Percentiles rank a stretch among this genome's conserved stretches.
These are phyloP conservation scores for Nebria salina DNA, from an alignment of 2,888 invertebrate genomes.

Conservation along the genomic window DNA sequence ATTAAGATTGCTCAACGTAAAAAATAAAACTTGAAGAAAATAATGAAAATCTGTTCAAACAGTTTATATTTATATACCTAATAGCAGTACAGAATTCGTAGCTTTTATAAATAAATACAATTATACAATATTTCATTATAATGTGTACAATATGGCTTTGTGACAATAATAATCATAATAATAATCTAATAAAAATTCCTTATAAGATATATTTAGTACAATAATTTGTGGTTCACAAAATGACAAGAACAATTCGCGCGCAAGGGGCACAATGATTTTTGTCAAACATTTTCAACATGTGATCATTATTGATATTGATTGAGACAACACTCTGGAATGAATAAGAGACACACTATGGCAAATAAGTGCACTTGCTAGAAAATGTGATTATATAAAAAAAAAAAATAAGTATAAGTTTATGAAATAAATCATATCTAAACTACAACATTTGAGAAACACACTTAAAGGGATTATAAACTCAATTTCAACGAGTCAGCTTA, in stretches of 20 bases:
- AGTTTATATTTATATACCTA: conserved; percentile 32
- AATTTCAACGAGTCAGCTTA: conserved; percentile 15
- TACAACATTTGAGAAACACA: not conserved
- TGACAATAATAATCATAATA: conserved; percentile 19
- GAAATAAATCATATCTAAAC: too few relatives aligned
- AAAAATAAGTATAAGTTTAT: conserved; percentile 12
- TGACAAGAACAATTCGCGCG: conserved; percentile 16
- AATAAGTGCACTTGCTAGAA: conserved; percentile 56
- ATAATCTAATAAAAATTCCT: conserved; percentile 41
- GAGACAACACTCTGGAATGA: conserved; percentile 36
- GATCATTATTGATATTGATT: conserved; percentile 19
- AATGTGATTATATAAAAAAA: conserved; percentile 50
- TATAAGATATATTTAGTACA: conserved; percentile 20
- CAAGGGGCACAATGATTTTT: conserved; percentile 20
- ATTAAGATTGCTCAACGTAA: too few relatives aligned
- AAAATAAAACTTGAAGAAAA: too few relatives aligned
- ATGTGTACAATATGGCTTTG: conserved; percentile 44
- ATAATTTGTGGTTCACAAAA: conserved; percentile 29
- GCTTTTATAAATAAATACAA: conserved; percentile 39
- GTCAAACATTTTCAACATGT: conserved; percentile 9
- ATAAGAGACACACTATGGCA: conserved; percentile 44
- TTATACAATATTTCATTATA: conserved; percentile 35
- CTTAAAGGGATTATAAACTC: conserved; percentile 19
- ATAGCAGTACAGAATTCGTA: conserved; percentile 41
- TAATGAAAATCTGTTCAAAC: conserved; percentile 34